Conservation (phyloP, 2,888 invertebrate species). For the Hemicrepidius hirtus region DNA sequence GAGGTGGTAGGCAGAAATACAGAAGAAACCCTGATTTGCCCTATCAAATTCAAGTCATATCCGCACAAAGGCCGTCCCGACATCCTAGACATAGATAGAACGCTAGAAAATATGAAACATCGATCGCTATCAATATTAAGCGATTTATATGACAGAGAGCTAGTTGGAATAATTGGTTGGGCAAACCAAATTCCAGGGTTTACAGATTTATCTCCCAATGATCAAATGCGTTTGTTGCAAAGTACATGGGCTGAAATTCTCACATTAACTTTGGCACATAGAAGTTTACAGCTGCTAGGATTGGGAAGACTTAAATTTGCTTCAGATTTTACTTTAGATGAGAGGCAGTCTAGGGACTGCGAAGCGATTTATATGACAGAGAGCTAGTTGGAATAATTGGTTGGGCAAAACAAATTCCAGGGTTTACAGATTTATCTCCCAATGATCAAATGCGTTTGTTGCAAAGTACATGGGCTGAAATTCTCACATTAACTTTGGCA, state of each 20-base stretch:
- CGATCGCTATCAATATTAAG: constrained; percentile 84
- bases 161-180: too few species aligned
- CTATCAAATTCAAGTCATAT: constrained; percentile 78
- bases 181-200: too few species aligned
- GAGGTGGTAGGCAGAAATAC: constrained; percentile 98
- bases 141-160: too few species aligned
- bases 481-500: constrained; percentile 91
- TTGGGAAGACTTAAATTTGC: too few species aligned
- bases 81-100: constrained; percentile 76
- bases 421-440: constrained; percentile 91
- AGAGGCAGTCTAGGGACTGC: too few species aligned
- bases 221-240: too few species aligned
- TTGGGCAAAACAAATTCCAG: constrained; percentile 98
- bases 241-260: too few species aligned
- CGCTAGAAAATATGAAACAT: constrained; percentile 70
- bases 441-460: constrained; percentile 96
- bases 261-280: too few species aligned
- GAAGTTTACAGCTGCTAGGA: too few species aligned
- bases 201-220: too few species aligned
- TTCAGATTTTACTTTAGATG: too few species aligned
- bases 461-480: constrained; percentile 97
- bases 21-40: constrained; percentile 83
- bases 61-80: constrained; percentile 77
- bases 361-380: constrained; percentile 93
- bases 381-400: constrained; percentile 96